Evolutionary conservation across 2,113 vertebrate species (phyloP), one percentile per base, ranked within the genome.

Genomic region (Nesoenas mayeri): DNA sequence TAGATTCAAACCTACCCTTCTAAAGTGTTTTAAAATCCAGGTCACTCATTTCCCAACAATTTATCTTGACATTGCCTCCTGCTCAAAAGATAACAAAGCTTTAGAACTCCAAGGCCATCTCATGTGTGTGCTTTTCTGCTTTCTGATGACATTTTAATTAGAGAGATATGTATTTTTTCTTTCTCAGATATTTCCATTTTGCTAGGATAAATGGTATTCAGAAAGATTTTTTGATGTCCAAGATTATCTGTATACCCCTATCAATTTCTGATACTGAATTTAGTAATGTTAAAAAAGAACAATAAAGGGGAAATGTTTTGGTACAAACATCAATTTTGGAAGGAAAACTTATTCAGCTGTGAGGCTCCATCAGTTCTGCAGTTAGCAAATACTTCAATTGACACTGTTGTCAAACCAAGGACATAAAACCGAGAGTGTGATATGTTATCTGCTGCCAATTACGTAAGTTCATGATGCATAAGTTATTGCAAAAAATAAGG

Each of bases 331-430:
- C 22, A 75, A 48, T 61, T 95, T 89, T 84, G 54, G 42, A 89
- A 95, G 91, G 85, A 91, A 97, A 97, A 93, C 88, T 88, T 89
- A 95, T 95, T 91, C 61, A 73, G 79, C 90, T 94, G 60, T 58
- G 91, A 93, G 83, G 67, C 50, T 89, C 34, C 89, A 94, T 85
- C 91, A 95, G 96, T 94, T 94, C 87, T 96, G 67, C 78, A 93
- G 94, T 97, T 94, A 96, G 95, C 91, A 96, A 97, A 97, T 96
- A 97, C 95, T 96, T 95, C 96, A 95, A 83, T 95, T 96, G 95
- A 96, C 89, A 91, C 91, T 94, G 94, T 94, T 97, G 95, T 96
- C 94, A 91, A 97, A 96, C 89, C 96, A 97, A 97, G 97, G 96
- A 89, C 93, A 83, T 83, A 83, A 96, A 96, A 93, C 87, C 67